Evolutionary conservation across 1,140 invertebrate species (phyloP).

Genomic region (Drosophila pectinifera): DNA sequence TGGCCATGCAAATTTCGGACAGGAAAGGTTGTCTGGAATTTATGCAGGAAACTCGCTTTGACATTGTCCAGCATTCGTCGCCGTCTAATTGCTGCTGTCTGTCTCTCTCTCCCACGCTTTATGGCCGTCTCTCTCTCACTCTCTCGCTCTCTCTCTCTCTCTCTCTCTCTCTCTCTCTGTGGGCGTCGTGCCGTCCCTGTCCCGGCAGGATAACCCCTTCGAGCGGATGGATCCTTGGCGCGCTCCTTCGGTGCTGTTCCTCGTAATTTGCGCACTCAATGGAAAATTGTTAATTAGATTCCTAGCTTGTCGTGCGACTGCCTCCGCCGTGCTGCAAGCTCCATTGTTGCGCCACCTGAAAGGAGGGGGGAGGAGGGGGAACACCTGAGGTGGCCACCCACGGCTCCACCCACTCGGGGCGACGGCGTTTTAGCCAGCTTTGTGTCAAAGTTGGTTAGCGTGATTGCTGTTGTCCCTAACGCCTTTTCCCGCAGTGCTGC

Average conservation of each 20-base stretch:
- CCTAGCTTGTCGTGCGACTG: constrained; percentile 80
- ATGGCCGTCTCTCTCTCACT: neutral
- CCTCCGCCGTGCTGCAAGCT: constrained; percentile 28
- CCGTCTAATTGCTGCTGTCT: constrained; percentile 51
- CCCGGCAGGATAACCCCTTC: constrained; percentile 5
- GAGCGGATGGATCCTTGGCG: neutral
- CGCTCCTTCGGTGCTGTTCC: constrained; percentile 40
- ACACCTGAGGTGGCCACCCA: constrained; percentile 9
- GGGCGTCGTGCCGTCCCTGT: constrained; percentile 1
- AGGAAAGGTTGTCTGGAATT: constrained; percentile 6
- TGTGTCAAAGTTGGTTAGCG: constrained; percentile 78
- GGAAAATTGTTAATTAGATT: constrained; percentile 84
- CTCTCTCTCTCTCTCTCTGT: neutral
- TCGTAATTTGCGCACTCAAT: constrained; percentile 82
- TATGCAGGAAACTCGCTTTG: constrained; percentile 20
- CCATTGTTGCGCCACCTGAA: constrained; percentile 50
- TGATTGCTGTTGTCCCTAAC: constrained; percentile 59
- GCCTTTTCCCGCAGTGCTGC: constrained; percentile 6
- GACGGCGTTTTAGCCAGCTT: constrained; percentile 74
- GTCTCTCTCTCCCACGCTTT: neutral
- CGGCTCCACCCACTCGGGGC: neutral
- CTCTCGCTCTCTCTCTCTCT: neutral
- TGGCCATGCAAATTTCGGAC: neutral
- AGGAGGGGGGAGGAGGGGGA: too few relatives aligned
- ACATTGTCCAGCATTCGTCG: constrained; percentile 39